Percentiles rank a stretch among this genome's conserved stretches.
Evolutionary conservation across 2,113 vertebrate species (phyloP).

Genomic region (Tamias sibiricus): DNA sequence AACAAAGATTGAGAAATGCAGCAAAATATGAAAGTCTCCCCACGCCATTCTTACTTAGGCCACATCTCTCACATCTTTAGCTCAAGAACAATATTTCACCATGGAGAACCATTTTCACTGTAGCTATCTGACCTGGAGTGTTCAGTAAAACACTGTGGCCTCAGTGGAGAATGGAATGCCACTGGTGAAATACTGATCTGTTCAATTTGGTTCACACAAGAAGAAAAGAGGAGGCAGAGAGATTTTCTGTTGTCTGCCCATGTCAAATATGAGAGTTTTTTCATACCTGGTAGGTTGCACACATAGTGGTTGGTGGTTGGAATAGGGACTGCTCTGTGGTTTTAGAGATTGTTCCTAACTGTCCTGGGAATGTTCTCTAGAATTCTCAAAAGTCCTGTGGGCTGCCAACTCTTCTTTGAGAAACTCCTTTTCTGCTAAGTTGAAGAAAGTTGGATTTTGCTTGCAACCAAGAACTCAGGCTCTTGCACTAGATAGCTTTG

Average conservation of each 20-base stretch:
- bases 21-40: neutral
- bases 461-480: neutral
- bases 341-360: neutral
- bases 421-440: neutral
- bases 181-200: neutral
- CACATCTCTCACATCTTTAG: neutral
- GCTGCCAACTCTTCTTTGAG: neutral
- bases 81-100: neutral
- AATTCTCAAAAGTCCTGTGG: neutral
- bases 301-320: neutral
- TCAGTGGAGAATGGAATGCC: neutral
- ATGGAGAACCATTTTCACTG: neutral
- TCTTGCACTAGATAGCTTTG: neutral
- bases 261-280: neutral
- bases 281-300: rapidly evolving
- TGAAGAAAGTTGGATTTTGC: slow-evolving; percentile 16
- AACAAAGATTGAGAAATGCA: neutral
- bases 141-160: neutral
- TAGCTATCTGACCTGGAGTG: neutral
- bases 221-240: neutral
- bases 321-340: neutral
- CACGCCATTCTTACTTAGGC: neutral
- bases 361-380: neutral
- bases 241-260: neutral
- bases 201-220: slow-evolving; percentile 23